Percentiles rank a stretch among this genome's conserved stretches.
These are phyloP conservation scores for Melanotus villosus DNA, from an alignment of 2,888 invertebrate genomes.

Conservation along the genomic window DNA sequence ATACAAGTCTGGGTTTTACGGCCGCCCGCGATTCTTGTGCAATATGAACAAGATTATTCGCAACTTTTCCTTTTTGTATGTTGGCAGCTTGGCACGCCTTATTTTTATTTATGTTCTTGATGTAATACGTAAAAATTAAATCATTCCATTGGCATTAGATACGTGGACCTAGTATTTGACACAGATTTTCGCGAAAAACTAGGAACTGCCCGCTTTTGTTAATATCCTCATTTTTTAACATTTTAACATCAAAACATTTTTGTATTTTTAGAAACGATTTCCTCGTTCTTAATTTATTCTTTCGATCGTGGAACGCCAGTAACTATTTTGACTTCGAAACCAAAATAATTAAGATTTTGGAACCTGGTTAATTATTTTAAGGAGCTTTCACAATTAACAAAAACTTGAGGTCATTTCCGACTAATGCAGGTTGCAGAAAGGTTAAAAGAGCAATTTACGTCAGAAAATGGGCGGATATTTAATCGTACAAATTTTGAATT, in stretches of 20 bases:
- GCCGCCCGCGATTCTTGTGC: slow-evolving; percentile 49
- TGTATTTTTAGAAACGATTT: too few species aligned
- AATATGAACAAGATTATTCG: slow-evolving; percentile 47
- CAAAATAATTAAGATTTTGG: too few species aligned
- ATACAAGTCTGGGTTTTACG: slow-evolving; percentile 47
- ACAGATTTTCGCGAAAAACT: slow-evolving; percentile 9
- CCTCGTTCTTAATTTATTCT: slow-evolving; percentile 17
- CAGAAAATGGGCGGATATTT: too few species aligned
- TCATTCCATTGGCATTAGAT: slow-evolving; percentile 32
- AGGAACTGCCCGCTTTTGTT: slow-evolving; percentile 3
- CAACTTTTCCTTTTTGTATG: slow-evolving; percentile 47
- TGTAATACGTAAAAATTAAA: slow-evolving; percentile 42
- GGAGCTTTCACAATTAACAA: too few species aligned
- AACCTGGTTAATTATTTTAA: too few species aligned
- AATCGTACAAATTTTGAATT: too few species aligned
- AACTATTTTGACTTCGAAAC: too few species aligned
- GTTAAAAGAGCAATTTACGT: too few species aligned
- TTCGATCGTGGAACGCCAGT: too few species aligned
- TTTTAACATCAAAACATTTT: too few species aligned
- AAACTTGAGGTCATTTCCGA: too few species aligned
- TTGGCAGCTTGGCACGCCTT: slow-evolving; percentile 44
- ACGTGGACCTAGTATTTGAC: slow-evolving; percentile 15
- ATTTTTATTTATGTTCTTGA: slow-evolving; percentile 45
- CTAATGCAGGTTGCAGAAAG: too few species aligned
- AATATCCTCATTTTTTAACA: slow-evolving; percentile 1